Evolutionary conservation across 2,888 invertebrate genomes (phyloP).

Genomic region (Polydesmus complanatus): DNA sequence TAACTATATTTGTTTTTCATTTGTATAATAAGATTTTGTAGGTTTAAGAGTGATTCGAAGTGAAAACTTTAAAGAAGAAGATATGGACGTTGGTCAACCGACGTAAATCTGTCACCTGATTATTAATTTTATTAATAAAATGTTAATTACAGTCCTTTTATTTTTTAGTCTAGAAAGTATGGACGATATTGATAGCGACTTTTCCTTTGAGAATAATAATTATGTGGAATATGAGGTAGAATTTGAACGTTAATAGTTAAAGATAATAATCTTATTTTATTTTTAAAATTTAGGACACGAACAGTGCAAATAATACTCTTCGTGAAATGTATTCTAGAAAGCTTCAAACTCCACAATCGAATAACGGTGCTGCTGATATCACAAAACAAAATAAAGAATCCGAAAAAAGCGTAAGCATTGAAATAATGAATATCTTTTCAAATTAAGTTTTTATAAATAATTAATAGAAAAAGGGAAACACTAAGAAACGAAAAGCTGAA

Average conservation of each 20-base stretch:
- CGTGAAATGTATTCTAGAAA: slow-evolving; percentile 24
- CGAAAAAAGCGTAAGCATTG: background rate
- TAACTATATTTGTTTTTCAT: too few species aligned
- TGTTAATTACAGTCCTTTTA: too few species aligned
- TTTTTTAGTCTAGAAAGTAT: background rate
- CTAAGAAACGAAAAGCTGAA: background rate
- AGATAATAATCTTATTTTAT: background rate
- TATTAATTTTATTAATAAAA: too few species aligned
- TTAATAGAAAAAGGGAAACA: background rate
- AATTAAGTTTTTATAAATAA: background rate
- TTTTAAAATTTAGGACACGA: slow-evolving; percentile 24
- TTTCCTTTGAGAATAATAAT: slow-evolving; percentile 4
- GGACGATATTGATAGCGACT: background rate
- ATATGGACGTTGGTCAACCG: too few species aligned
- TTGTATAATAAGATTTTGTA: too few species aligned
- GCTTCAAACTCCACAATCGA: background rate
- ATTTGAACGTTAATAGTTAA: too few species aligned
- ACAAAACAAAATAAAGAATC: background rate
- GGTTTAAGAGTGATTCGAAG: too few species aligned
- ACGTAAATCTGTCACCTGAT: too few species aligned
- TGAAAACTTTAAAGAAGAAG: too few species aligned
- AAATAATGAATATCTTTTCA: background rate
- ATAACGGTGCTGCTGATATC: background rate
- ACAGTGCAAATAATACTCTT: slow-evolving; percentile 28
- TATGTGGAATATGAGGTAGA: slow-evolving; percentile 14